A percentile compares a stretch with the other conserved stretches of the same genome.
Conservation (phyloP, 1,140 invertebrate genomes). For the Goniozus legneri region DNA sequence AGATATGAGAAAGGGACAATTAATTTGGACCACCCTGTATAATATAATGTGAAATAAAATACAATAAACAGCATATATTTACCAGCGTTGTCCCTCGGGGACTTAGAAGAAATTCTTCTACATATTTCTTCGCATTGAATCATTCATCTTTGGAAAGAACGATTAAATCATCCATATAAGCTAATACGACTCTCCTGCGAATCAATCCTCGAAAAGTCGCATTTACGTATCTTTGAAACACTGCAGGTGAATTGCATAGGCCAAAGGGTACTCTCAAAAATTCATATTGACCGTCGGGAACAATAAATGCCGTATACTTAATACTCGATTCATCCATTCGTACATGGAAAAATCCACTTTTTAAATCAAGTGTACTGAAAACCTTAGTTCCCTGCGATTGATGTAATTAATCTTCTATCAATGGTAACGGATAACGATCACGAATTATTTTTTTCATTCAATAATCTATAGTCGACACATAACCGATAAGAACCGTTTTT, state of each 20-base stretch:
- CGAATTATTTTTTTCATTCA: constrained; percentile 22
- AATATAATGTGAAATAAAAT: too few species aligned
- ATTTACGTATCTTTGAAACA: constrained; percentile 18
- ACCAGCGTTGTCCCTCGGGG: too few species aligned
- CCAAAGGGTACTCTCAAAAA: constrained; percentile 27
- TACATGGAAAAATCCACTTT: constrained; percentile 31
- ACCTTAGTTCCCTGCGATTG: not conserved
- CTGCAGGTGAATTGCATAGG: constrained; percentile 19
- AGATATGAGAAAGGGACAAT: too few species aligned
- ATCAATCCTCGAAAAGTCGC: constrained; percentile 1
- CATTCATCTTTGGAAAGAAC: not conserved
- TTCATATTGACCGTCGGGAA: constrained; percentile 25
- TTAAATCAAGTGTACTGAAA: constrained; percentile 25
- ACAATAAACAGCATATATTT: too few species aligned
- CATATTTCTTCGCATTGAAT: too few species aligned
- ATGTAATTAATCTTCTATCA: constrained; percentile 10
- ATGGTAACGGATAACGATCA: constrained; percentile 8
- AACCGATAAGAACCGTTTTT: constrained; percentile 39
- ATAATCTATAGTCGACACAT: constrained; percentile 34
- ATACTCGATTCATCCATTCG: constrained; percentile 25
- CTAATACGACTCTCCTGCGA: not conserved
- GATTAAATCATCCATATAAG: constrained; percentile 1
- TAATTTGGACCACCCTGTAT: too few species aligned
- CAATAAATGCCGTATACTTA: constrained; percentile 22
- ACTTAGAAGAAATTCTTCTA: too few species aligned